Evolutionary conservation across 2,113 vertebrate species (phyloP).

Genomic region (Puntigrus tetrazona): DNA sequence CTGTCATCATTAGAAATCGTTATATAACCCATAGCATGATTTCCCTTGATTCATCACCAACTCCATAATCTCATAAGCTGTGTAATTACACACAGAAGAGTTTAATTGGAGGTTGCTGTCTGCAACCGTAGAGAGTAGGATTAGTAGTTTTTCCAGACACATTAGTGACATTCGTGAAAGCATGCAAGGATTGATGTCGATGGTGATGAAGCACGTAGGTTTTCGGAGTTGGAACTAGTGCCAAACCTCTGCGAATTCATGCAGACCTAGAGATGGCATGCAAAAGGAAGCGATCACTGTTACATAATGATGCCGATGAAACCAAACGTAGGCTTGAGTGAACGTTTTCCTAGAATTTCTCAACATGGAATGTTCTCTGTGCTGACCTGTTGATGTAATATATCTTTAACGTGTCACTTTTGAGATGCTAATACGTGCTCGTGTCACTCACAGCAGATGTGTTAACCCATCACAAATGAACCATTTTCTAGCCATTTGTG

Average conservation of each 20-base stretch:
- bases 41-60: not conserved
- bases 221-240: not conserved
- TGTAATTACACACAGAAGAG: slow-evolving; percentile 15
- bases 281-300: not conserved
- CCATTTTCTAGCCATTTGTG: not conserved
- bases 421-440: not conserved
- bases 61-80: not conserved
- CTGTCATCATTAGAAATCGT: not conserved
- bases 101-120: not conserved
- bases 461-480: not conserved
- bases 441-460: not conserved
- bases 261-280: slow-evolving; percentile 1
- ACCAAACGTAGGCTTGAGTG: not conserved
- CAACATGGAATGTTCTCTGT: slow-evolving; percentile 16
- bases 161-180: slow-evolving; percentile 22
- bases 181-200: slow-evolving; percentile 2
- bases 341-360: not conserved
- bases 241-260: not conserved
- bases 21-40: not conserved
- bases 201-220: not conserved
- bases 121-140: not conserved
- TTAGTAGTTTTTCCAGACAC: not conserved
- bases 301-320: slow-evolving; percentile 22
- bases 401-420: not conserved
- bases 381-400: slow-evolving; percentile 1